A percentile compares a stretch with the other conserved stretches of the same genome.
These are phyloP conservation scores for Selenia dentaria DNA, from an alignment of 2,888 invertebrate genomes.

Conservation along the genomic window DNA sequence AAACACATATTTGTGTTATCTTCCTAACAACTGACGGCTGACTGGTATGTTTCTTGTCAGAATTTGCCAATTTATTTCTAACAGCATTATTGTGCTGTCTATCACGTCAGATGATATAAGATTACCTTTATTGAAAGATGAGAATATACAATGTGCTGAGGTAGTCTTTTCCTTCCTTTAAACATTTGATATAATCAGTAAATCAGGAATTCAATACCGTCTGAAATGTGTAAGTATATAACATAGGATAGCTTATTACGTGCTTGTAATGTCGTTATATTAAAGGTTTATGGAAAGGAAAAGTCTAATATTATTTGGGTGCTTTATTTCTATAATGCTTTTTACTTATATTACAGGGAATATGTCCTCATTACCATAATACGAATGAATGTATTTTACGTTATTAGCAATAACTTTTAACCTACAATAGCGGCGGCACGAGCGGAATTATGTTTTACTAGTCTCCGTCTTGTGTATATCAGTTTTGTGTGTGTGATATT, in stretches of 20 bases:
- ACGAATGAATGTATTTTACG: background rate
- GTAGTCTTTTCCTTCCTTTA: background rate
- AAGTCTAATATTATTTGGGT: constrained; percentile 9
- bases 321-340: constrained; percentile 6
- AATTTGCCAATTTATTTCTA: constrained; percentile 14
- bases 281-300: constrained; percentile 16
- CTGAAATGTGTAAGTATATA: constrained; percentile 6
- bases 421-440: background rate
- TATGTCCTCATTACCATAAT: constrained; percentile 10
- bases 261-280: constrained; percentile 19
- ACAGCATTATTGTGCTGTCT: background rate
- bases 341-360: constrained; percentile 2
- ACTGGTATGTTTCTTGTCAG: background rate
- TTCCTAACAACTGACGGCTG: constrained; percentile 6
- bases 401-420: constrained; percentile 10
- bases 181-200: constrained; percentile 16
- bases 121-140: constrained; percentile 16
- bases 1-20: background rate
- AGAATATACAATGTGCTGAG: constrained; percentile 13
- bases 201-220: constrained; percentile 13
- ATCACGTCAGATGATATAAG: constrained; percentile 13
- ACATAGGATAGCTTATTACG: constrained; percentile 13
- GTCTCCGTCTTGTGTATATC: too few relatives aligned
- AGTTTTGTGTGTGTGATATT: too few relatives aligned
- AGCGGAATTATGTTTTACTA: too few relatives aligned